Percentiles rank a stretch among this genome's conserved stretches.
These are phyloP conservation scores for Agonopterix heracliana DNA, from an alignment of 2,888 invertebrate genomes.

Conservation along the genomic window DNA sequence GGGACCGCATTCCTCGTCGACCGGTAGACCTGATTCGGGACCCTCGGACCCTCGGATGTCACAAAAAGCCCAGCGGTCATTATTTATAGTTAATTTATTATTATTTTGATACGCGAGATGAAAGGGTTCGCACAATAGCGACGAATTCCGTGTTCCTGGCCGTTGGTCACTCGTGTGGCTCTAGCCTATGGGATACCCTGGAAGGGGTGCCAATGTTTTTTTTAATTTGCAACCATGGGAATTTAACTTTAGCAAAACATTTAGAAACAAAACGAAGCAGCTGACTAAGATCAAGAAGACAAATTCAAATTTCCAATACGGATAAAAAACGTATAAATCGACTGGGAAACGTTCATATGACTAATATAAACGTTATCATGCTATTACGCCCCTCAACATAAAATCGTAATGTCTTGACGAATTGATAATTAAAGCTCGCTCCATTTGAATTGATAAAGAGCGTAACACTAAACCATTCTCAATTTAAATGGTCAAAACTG, in stretches of 20 bases:
- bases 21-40: slow-evolving; percentile 59
- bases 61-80: slow-evolving; percentile 39
- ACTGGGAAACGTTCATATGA: no score
- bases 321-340: no score
- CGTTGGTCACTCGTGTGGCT: slow-evolving; percentile 51
- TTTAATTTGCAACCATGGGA: not conserved
- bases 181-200: slow-evolving; percentile 28
- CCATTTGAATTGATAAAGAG: slow-evolving; percentile 8
- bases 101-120: slow-evolving; percentile 72
- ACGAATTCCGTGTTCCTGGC: slow-evolving; percentile 58
- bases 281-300: no score
- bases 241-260: not conserved
- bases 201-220: slow-evolving; percentile 33
- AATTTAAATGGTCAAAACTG: slow-evolving; percentile 50
- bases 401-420: not conserved
- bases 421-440: no score
- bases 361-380: not conserved
- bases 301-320: no score
- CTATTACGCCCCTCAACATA: no score
- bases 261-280: no score
- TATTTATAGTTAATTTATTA: slow-evolving; percentile 74
- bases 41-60: slow-evolving; percentile 24
- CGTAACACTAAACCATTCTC: slow-evolving; percentile 40
- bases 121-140: slow-evolving; percentile 60
- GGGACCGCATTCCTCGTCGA: slow-evolving; percentile 66